phyloP scores from a whole-genome alignment of 2,113 vertebrate species.

The Choloepus hoffmanni region DNA sequence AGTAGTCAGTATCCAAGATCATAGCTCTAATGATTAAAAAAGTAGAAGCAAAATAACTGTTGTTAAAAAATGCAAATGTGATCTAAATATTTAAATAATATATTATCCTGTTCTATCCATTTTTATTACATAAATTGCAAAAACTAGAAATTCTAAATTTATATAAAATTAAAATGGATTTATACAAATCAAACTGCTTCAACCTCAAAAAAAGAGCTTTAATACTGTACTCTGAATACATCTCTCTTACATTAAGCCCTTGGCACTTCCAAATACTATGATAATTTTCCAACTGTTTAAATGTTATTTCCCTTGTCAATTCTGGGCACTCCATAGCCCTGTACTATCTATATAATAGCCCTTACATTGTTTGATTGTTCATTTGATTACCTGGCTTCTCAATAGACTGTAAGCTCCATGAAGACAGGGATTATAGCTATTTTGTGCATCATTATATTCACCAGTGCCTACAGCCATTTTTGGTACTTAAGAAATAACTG shows the following conservation, averaged over 20 bases:
- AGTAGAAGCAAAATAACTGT: neutral
- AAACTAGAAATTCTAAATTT: neutral
- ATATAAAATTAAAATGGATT: neutral
- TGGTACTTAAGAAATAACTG: neutral
- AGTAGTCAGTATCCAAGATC: neutral
- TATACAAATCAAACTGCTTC: neutral
- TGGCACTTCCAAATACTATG: neutral
- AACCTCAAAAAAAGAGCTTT: neutral
- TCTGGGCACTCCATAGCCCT: neutral
- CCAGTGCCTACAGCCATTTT: neutral
- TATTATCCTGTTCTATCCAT: neutral
- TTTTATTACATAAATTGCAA: neutral
- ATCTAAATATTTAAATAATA: neutral
- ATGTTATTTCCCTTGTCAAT: neutral
- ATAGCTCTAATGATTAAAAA: conserved; percentile 10
- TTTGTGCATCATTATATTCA: neutral
- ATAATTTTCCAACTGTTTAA: neutral
- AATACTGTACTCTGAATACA: neutral
- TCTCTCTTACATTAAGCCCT: neutral
- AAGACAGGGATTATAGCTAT: neutral
- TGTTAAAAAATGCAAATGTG: neutral
- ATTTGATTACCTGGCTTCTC: neutral
- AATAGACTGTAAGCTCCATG: neutral
- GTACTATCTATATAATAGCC: neutral
- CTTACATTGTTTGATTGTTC: neutral